Evolutionary conservation across 2,797 vertebrate genomes (phyloP).

Genomic region (Oreochromis grahami): DNA sequence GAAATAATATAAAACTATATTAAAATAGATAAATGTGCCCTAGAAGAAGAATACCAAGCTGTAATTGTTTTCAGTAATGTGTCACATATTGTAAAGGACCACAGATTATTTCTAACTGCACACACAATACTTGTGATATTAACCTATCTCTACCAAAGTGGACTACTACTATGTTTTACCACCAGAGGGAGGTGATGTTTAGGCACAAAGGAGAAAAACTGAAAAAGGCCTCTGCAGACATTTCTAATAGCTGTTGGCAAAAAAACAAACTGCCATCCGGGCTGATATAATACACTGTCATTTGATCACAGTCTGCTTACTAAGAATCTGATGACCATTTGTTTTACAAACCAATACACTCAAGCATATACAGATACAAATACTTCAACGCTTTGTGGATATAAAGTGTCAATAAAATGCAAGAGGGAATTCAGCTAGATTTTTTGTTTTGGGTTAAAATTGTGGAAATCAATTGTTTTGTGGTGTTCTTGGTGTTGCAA

Average conservation of each 20-base stretch:
- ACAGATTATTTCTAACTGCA: neutral
- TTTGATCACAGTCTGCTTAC: neutral
- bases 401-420: neutral
- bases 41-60: neutral
- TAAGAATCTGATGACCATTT: neutral
- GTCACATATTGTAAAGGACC: neutral
- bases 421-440: neutral
- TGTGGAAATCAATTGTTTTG: neutral
- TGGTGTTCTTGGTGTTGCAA: neutral
- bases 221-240: conserved; percentile 40
- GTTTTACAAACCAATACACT: neutral
- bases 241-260: conserved; percentile 34
- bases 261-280: conserved; percentile 3
- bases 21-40: neutral
- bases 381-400: neutral
- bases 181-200: conserved; percentile 57
- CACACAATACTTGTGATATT: neutral
- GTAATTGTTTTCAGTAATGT: neutral
- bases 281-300: conserved; percentile 1
- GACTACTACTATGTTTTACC: conserved; percentile 18
- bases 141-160: neutral
- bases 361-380: neutral
- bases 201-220: conserved; percentile 5
- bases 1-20: neutral
- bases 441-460: neutral